These are phyloP conservation scores for Alfaro cultratus DNA, from an alignment of 2,797 vertebrate species.

Conservation along the genomic window DNA sequence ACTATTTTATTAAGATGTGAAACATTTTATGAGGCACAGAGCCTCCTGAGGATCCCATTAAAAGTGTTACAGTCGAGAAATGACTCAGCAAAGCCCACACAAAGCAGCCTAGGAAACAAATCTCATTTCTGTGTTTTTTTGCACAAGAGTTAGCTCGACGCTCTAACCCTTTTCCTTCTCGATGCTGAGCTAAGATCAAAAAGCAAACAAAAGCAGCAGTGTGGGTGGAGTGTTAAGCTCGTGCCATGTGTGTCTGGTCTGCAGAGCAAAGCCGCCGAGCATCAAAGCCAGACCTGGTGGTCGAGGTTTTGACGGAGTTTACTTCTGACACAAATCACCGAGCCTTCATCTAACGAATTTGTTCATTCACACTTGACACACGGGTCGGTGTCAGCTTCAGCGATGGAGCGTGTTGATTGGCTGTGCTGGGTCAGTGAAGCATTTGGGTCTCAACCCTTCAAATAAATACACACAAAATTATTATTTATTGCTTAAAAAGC, in stretches of 20 bases:
- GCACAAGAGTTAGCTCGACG: background rate
- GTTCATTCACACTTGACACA: background rate
- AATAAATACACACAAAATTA: background rate
- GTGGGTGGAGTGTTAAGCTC: constrained; percentile 47
- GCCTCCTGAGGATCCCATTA: constrained; percentile 21
- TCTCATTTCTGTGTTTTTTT: background rate
- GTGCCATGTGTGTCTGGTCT: constrained; percentile 54
- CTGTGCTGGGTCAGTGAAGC: background rate
- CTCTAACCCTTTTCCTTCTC: constrained; percentile 7
- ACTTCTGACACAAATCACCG: constrained; percentile 33
- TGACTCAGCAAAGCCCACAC: constrained; percentile 18
- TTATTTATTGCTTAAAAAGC: background rate
- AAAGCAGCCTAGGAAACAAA: background rate
- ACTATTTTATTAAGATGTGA: background rate
- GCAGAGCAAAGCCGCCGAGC: constrained; percentile 37
- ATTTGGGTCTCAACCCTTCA: background rate
- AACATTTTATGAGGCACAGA: constrained; percentile 25
- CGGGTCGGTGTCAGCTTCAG: background rate
- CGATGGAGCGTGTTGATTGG: background rate
- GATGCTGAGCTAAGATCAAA: constrained; percentile 8
- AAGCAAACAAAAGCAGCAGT: constrained; percentile 21
- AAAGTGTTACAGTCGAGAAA: background rate
- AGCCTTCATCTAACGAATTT: constrained; percentile 20
- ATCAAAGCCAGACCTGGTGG: constrained; percentile 63
- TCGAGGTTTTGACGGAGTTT: constrained; percentile 25